A percentile compares a stretch with the other conserved stretches of the same genome.
These are phyloP conservation scores for Mystacides longicornis DNA, from an alignment of 2,888 invertebrate genomes.

Conservation along the genomic window DNA sequence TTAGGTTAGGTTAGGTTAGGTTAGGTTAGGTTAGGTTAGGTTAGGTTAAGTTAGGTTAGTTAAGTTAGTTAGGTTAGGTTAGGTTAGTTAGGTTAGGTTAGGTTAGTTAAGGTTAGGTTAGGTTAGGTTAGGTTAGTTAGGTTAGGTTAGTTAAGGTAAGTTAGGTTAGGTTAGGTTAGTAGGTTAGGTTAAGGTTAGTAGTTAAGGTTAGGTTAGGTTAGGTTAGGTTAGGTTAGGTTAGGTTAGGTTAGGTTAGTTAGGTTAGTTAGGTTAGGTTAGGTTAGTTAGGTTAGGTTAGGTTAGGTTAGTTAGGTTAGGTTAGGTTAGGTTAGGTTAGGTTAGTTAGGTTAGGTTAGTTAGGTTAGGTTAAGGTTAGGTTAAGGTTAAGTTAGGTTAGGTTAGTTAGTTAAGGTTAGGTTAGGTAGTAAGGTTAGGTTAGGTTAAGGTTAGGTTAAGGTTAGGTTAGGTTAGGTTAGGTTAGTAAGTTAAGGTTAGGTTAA, in stretches of 20 bases:
- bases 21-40: too few relatives aligned
- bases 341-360: conserved; percentile 24
- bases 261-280: conserved; percentile 14
- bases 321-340: conserved; percentile 20
- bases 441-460: too few relatives aligned
- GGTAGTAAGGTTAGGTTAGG: conserved; percentile 22
- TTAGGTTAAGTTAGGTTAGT: background rate
- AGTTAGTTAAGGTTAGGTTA: conserved; percentile 22
- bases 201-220: conserved; percentile 13
- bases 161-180: conserved; percentile 20
- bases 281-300: conserved; percentile 12
- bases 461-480: too few relatives aligned
- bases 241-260: conserved; percentile 10
- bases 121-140: conserved; percentile 22
- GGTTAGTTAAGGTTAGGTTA: conserved; percentile 20
- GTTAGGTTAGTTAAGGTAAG: conserved; percentile 20
- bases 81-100: conserved; percentile 23
- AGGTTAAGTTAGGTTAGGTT: too few relatives aligned
- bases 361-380: conserved; percentile 19
- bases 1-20: too few relatives aligned
- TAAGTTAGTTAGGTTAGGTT: conserved; percentile 25
- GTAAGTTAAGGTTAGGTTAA: conserved; percentile 22
- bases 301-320: conserved; percentile 23
- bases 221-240: conserved; percentile 9
- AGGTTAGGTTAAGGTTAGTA: conserved; percentile 17